Evolutionary conservation across 2,888 invertebrate genomes (phyloP).

Genomic region (Gastrophysa polygoni): DNA sequence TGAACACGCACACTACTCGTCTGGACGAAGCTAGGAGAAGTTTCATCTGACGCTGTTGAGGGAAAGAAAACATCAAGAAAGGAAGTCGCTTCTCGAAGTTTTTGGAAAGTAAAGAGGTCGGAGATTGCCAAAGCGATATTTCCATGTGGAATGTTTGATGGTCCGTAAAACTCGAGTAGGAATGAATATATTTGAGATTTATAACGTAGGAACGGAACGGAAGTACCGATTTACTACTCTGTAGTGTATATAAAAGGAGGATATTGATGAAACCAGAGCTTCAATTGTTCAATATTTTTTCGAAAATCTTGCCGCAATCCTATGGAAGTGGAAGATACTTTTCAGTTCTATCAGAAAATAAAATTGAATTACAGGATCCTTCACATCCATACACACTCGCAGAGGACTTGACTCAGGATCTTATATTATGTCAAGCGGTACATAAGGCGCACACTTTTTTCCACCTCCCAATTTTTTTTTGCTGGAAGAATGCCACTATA

Average conservation of each 20-base stretch:
- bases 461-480: too few relatives aligned
- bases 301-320: too few relatives aligned
- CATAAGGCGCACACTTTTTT: too few relatives aligned
- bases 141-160: neutral
- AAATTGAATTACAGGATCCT: too few relatives aligned
- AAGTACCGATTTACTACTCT: neutral
- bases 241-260: neutral
- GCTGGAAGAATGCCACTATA: too few relatives aligned
- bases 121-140: neutral
- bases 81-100: constrained; percentile 18
- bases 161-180: neutral
- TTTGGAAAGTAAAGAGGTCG: constrained; percentile 9
- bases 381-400: too few relatives aligned
- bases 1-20: constrained; percentile 35
- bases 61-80: constrained; percentile 24
- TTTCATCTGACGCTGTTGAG: constrained; percentile 29
- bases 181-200: neutral
- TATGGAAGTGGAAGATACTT: too few relatives aligned
- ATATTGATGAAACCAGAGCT: neutral
- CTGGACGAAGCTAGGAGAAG: constrained; percentile 29
- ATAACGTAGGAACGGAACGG: neutral
- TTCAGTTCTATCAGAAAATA: too few relatives aligned
- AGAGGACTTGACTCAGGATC: too few relatives aligned
- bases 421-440: too few relatives aligned
- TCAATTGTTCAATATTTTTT: too few relatives aligned